A percentile compares a stretch with the other conserved stretches of the same genome.
Evolutionary conservation across 2,113 vertebrate genomes (phyloP).

Genomic region (Pteruthius melanotis): DNA sequence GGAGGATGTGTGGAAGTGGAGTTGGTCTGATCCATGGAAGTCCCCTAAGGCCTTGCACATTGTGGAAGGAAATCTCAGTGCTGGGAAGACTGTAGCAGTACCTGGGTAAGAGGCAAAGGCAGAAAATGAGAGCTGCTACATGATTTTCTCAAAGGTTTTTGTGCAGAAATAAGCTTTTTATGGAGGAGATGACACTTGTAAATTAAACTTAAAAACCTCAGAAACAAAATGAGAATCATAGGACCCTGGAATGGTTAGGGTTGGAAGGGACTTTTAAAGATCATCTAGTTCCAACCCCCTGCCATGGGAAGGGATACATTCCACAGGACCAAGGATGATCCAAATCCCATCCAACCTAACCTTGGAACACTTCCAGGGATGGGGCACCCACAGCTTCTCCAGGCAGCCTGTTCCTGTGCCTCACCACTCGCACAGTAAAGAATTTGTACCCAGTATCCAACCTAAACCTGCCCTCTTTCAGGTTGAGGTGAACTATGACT

Average conservation of each 20-base stretch:
- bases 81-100: not conserved
- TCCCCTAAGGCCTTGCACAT: not conserved
- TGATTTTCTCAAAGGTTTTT: not conserved
- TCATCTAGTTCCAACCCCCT: not conserved
- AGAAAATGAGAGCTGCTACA: not conserved
- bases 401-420: not conserved
- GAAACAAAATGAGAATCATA: not conserved
- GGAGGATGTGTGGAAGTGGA: not conserved
- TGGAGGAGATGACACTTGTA: not conserved
- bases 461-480: not conserved
- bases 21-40: not conserved
- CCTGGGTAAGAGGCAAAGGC: not conserved
- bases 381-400: not conserved
- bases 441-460: not conserved
- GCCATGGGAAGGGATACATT: not conserved
- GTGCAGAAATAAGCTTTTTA: not conserved
- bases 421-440: not conserved
- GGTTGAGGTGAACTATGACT: not conserved
- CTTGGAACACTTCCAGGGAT: not conserved
- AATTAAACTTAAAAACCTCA: not conserved
- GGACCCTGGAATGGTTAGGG: not conserved
- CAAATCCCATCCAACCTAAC: not conserved
- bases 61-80: not conserved
- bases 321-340: not conserved
- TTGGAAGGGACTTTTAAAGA: not conserved